Conservation (phyloP, 1,140 invertebrate genomes). For the Drosophila nigrodunni region DNA sequence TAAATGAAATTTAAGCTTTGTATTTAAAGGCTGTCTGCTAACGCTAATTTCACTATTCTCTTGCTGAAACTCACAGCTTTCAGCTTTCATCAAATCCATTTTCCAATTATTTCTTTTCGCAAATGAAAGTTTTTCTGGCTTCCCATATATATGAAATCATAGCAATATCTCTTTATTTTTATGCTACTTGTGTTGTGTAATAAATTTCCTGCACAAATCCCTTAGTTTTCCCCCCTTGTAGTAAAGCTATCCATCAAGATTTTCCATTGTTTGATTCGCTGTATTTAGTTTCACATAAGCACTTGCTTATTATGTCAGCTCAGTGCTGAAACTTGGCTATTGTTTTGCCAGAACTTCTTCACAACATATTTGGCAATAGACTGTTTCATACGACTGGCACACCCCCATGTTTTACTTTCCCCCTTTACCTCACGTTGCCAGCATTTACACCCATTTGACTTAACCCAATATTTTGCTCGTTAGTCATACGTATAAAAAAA, state of each 20-base stretch:
- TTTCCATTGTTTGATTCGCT: conserved; percentile 18
- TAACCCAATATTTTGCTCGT: conserved; percentile 81
- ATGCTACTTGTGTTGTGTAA: no score
- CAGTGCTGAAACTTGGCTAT: conserved; percentile 15
- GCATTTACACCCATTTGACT: conserved; percentile 55
- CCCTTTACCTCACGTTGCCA: background rate
- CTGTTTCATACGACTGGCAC: background rate
- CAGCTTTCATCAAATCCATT: no score
- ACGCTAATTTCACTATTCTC: no score
- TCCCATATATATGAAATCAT: no score
- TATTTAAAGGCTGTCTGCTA: no score
- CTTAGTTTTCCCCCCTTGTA: no score
- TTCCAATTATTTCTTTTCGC: no score
- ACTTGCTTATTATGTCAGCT: conserved; percentile 38
- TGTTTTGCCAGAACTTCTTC: conserved; percentile 22
- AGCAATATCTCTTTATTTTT: no score
- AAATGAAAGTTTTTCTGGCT: no score
- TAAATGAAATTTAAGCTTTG: no score
- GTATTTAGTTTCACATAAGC: conserved; percentile 19
- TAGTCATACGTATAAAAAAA: conserved; percentile 46
- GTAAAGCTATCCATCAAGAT: background rate
- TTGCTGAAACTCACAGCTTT: no score
- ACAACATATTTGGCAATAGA: conserved; percentile 39
- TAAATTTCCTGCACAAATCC: no score
- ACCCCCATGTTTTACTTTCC: background rate